Evolutionary conservation across 2,797 vertebrate genomes (phyloP).

Genomic region (Mus spretus): DNA sequence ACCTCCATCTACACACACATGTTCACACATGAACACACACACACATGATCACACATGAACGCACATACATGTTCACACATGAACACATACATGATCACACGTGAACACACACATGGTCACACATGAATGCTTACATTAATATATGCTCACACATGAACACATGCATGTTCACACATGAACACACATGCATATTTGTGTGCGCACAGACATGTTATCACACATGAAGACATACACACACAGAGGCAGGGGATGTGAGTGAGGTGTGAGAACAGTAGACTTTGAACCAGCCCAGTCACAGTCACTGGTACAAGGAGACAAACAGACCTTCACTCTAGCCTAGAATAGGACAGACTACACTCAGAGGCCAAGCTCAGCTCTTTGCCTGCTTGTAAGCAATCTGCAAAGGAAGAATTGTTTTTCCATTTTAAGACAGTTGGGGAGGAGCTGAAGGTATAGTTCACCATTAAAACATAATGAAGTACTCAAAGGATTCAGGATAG

Average conservation of each 20-base stretch:
- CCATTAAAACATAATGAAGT: neutral
- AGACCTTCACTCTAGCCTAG: neutral
- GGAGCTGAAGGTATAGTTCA: neutral
- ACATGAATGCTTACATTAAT: too few species aligned
- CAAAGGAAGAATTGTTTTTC: slow-evolving; percentile 16
- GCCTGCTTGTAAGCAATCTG: neutral
- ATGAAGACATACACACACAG: neutral
- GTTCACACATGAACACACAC: neutral
- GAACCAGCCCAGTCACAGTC: neutral
- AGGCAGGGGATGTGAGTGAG: neutral
- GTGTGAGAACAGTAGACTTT: neutral
- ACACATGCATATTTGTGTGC: too few species aligned
- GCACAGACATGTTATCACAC: too few species aligned
- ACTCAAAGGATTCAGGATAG: neutral
- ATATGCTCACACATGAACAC: neutral
- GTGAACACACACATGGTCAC: neutral
- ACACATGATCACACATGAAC: neutral
- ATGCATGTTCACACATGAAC: neutral
- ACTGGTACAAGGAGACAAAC: neutral
- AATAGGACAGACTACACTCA: neutral
- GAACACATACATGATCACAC: neutral
- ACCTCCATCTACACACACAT: neutral
- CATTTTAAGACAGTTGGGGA: neutral
- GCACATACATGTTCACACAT: too few species aligned
- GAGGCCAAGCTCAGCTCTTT: neutral